Conservation (phyloP, 2,113 vertebrate genomes). For the Lagopus leucura region DNA sequence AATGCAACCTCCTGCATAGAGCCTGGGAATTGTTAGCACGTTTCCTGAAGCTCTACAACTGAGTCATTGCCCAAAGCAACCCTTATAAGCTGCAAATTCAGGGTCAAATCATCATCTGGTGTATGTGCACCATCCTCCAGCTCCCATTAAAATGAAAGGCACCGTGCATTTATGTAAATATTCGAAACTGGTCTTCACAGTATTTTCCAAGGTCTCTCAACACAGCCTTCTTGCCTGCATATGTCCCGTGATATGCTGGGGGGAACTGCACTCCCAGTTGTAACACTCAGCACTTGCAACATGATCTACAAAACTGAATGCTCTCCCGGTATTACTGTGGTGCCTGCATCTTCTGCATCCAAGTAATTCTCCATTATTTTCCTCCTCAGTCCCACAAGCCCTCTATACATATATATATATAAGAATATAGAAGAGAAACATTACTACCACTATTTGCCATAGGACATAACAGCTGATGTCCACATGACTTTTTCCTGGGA, state of each 20-base stretch:
- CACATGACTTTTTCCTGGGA: neutral
- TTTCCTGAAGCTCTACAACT: slow-evolving; percentile 59
- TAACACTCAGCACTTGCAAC: neutral
- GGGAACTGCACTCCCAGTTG: neutral
- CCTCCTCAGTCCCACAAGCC: neutral
- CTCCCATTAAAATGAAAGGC: slow-evolving; percentile 30
- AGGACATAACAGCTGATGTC: neutral
- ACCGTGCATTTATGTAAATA: neutral
- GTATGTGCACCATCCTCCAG: neutral
- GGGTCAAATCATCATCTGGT: slow-evolving; percentile 36
- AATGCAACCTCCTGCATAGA: slow-evolving; percentile 62
- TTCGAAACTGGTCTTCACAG: neutral
- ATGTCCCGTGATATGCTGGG: neutral
- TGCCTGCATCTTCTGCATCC: neutral
- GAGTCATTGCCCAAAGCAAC: slow-evolving; percentile 55
- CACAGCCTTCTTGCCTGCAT: neutral
- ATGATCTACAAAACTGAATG: neutral
- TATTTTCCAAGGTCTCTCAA: neutral
- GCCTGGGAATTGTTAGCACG: slow-evolving; percentile 57
- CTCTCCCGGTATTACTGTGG: neutral
- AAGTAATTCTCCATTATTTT: neutral
- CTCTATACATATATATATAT: neutral
- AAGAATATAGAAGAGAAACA: neutral
- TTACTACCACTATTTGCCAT: neutral
- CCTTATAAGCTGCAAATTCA: slow-evolving; percentile 24